These are phyloP conservation scores for Alviniconcha strummeri DNA, from an alignment of 2,888 invertebrate species.

Conservation along the genomic window DNA sequence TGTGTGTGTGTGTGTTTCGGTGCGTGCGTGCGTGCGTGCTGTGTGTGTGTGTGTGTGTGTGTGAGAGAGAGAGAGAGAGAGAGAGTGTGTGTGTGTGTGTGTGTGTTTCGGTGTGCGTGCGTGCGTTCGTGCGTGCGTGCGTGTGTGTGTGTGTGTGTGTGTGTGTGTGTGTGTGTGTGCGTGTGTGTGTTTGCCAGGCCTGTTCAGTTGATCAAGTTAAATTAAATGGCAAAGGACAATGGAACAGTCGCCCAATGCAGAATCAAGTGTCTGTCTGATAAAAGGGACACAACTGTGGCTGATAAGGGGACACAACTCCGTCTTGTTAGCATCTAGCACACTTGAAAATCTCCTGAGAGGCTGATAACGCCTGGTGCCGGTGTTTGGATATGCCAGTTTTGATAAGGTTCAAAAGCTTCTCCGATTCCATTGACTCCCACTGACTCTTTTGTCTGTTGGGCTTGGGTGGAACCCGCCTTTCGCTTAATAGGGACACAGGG, in stretches of 20 bases:
- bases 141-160: background rate
- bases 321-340: constrained; percentile 27
- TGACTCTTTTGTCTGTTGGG: constrained; percentile 15
- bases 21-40: too few relatives aligned
- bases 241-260: constrained; percentile 26
- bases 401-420: constrained; percentile 30
- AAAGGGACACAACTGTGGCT: constrained; percentile 25
- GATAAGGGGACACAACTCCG: constrained; percentile 27
- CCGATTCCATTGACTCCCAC: constrained; percentile 11
- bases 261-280: constrained; percentile 32
- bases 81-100: background rate
- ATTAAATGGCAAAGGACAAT: constrained; percentile 36
- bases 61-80: too few relatives aligned
- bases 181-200: background rate
- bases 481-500: background rate
- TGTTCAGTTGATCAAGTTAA: constrained; percentile 24
- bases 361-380: constrained; percentile 14
- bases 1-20: too few relatives aligned
- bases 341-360: constrained; percentile 13
- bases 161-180: background rate
- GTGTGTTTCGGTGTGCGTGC: background rate
- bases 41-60: background rate
- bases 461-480: background rate
- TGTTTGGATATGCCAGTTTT: constrained; percentile 27
- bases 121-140: too few relatives aligned